Evolutionary conservation across 2,113 vertebrate genomes (phyloP), one percentile per base, ranked within the genome.

Genomic region (Henicopernis longicauda): DNA sequence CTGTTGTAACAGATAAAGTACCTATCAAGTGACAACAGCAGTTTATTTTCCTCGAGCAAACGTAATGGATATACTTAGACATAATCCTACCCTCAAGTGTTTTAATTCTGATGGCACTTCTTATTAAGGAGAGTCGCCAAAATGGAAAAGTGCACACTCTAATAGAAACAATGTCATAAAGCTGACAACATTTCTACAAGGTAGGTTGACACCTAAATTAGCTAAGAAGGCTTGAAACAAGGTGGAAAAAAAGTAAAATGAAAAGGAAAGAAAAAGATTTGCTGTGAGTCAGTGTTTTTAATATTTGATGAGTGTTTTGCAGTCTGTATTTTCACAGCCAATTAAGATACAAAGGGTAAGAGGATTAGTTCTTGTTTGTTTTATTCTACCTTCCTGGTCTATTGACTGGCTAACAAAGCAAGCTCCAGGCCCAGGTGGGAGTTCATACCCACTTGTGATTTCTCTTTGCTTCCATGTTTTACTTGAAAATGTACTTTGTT

Each of bases 41-140:
- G 81, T 92, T 96, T 88, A 95, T 96, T 98, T 97, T 96, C 92
- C 89, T 82, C 13, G 7, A 94, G 96, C 83, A 96, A 97, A 96
- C 94, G 85, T 57, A 95, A 92, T 94, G 92, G 80, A 92, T 97
- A 96, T 92, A 67, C 58, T 97, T 94, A 95, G 82, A 50, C 88
- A 84, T 96, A 98, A 97, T 97, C 95, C 89, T 97, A n/a, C 73
- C 94, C 92, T 92, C 42, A 78, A 97, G 95, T 93, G 82, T 87
- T 97, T 86, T 69, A 93, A 93, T 89, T 95, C 50, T 91, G 90
- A 88, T 96, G 93, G 62, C 77, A 93, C 82, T 97, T 59, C 78
- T 98, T 87, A 84, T 94, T 95, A 96, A 94, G 90, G 95, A 81
- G 59, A 90, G 77, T 88, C n/a, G 21, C 58, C 86, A 91, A 88